Evolutionary conservation across 1,140 invertebrate genomes (phyloP), one percentile per base, ranked within the genome.

Genomic region (Vanessa tameamea): DNA sequence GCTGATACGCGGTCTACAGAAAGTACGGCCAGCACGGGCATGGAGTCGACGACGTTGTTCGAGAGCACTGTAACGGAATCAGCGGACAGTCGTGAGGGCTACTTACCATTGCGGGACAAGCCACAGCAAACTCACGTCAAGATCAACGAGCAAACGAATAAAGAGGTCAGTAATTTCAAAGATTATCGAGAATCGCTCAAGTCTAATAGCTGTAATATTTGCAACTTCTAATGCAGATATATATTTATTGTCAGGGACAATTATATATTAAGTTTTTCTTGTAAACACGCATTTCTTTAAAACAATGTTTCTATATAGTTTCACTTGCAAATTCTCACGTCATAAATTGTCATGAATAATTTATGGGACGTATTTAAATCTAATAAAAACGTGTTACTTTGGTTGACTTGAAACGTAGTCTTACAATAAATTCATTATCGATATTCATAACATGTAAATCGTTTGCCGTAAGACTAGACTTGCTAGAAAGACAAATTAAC

Each of bases 101-200:
- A 91, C 65, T 80, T 93, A 67, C 91, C 92, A 47, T 85, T 93
- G 67, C 87, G 89, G 72, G 92, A 93, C 81, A 92, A 92, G 71
- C 91, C 92, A 31, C 87, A 86, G 74, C 89, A 91, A 75, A 92
- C 87, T 13, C 87, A 92, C 81, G 93, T 93, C 73, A 92, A 93
- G 79, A 91, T 93, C 84, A 93, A 90, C 82, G 90, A 92, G 65
- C 88, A 93, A 79, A 93, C 90, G 47, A 93, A 93, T 78, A 93
- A 93, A 91, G 93, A 93, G 92, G 93, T 93, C 84, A 90, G 92
- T 90, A 81, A 84, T 84, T 87, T 85, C 79, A 85, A 82, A 76
- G 73, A 82, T 82, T 82, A 80, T 77, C 72, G 73, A 80, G 73
- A 78, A 75, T 81, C 70, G 77, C 83, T 87, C 76, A 82, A 87